phyloP scores from a whole-genome alignment of 2,797 vertebrate genomes.

The Siniperca undulata region DNA sequence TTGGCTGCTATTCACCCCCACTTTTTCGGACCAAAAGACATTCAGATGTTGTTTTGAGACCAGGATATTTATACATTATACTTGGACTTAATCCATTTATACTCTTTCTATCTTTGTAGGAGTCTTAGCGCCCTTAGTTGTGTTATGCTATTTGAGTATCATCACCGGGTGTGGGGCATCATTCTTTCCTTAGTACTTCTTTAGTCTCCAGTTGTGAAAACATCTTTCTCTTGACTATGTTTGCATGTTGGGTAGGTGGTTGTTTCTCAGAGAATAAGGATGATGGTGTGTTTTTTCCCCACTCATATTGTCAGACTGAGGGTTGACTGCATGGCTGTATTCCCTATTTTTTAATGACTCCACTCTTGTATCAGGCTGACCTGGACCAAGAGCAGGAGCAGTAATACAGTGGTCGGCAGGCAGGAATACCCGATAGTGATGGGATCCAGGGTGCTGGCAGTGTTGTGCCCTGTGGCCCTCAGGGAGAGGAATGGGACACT shows the following conservation, averaged over 20 bases:
- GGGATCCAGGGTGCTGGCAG: conserved; percentile 47
- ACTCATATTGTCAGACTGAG: conserved; percentile 29
- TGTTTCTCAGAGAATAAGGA: conserved; percentile 4
- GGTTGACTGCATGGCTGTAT: conserved; percentile 13
- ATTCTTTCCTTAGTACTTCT: neutral
- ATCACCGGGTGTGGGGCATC: neutral
- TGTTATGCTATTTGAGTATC: neutral
- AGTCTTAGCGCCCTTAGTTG: neutral
- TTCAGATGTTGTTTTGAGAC: conserved; percentile 3
- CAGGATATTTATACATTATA: conserved; percentile 9
- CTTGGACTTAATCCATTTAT: neutral
- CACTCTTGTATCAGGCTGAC: conserved; percentile 25
- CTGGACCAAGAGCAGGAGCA: conserved; percentile 37
- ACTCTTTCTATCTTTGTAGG: neutral
- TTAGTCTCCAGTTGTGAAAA: neutral
- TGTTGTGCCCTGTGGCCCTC: conserved; percentile 41
- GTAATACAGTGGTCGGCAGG: conserved; percentile 46
- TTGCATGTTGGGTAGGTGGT: conserved; percentile 17
- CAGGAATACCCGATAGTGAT: conserved; percentile 41
- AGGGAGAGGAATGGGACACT: conserved; percentile 50
- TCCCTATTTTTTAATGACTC: conserved; percentile 32
- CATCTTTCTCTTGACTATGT: neutral
- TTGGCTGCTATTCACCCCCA: neutral
- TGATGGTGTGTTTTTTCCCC: conserved; percentile 6
- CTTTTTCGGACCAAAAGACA: neutral